Conservation (phyloP, 2,888 invertebrate genomes). For the Drosophila antonietae region DNA sequence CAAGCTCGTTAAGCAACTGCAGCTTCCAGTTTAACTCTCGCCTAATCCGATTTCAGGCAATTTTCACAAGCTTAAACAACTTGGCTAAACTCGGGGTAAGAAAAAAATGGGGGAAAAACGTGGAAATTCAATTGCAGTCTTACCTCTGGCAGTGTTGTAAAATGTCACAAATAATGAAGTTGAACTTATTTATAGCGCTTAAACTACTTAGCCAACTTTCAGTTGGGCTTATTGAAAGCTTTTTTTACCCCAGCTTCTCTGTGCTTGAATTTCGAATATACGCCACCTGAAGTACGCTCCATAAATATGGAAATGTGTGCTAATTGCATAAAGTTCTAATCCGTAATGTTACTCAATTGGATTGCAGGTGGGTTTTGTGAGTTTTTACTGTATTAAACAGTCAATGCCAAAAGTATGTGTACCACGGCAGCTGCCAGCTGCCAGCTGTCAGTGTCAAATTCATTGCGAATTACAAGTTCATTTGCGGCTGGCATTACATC, state of each 20-base stretch:
- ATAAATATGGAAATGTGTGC: neutral
- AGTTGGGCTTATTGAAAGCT: neutral
- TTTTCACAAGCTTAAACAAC: slow-evolving; percentile 34
- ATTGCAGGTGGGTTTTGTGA: slow-evolving; percentile 22
- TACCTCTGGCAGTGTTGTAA: neutral
- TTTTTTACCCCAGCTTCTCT: neutral
- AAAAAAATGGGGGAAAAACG: neutral
- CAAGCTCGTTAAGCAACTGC: slow-evolving; percentile 33
- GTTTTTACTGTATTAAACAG: slow-evolving; percentile 20
- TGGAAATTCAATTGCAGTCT: neutral
- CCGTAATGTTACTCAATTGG: slow-evolving; percentile 46
- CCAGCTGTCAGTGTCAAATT: slow-evolving; percentile 77
- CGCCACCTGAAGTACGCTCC: neutral
- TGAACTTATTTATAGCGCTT: neutral
- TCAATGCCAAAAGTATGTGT: slow-evolving; percentile 55
- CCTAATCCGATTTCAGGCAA: slow-evolving; percentile 48
- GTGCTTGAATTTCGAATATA: neutral
- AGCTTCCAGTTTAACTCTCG: slow-evolving; percentile 32
- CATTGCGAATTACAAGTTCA: slow-evolving; percentile 78
- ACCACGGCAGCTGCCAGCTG: slow-evolving; percentile 44
- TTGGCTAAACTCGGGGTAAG: slow-evolving; percentile 15
- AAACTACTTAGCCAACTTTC: neutral
- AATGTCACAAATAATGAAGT: neutral
- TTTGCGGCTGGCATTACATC: slow-evolving; percentile 72
- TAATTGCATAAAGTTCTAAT: slow-evolving; percentile 26